Base-by-base conservation (phyloP, 2,797 vertebrate species). In the Agapornis canus region DNA sequence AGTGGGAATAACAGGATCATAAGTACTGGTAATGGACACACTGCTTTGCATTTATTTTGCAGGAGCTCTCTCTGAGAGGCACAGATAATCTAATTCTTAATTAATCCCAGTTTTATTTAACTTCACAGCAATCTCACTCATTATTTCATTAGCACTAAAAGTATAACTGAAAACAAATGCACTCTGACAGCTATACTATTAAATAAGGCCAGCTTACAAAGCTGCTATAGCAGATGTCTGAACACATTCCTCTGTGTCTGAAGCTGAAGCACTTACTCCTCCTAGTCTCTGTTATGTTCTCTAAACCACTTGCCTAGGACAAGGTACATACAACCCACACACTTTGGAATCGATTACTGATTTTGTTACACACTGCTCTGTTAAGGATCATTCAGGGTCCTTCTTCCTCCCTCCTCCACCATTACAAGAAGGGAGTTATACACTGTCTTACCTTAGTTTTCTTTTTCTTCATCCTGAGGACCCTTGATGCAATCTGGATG, bases 391-490 rank as follows among this genome's bases (percentile, higher is more conserved):
- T 17, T 63, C 22, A 69, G 8, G 2, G 49, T 39, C 49, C 27
- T 88, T 43, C 61, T 52, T 92, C 56, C 68, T 85, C 29, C 32
- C 25, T 48, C 49, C 51, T 26, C 40, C 76, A 10, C 3, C 16
- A 3, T 2, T 47, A 12, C n/a, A 64, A 93, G 49, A 86, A 71
- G 37, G 37, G 35, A 77, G 29, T 75, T 76, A 5, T 13, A 26
- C 1, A 20, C 56, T 5, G 3, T 49, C 98, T 98, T 97, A 99
- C 99, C 98, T 99, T 99, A 2, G 98, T 98, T 96, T 99, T 99
- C 97, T 98, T 99, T 93, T 99, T 99, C 98, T 99, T 99, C 92
- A 99, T 99, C 96, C 98, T 98, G 80, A 99, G 98, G 79, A 99
- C 99, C 25, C 98, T 98, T 8, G 99, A 98, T 27, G 99, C 99